Percentiles rank a stretch among this genome's conserved stretches.
Conservation (phyloP, 2,888 invertebrate species). For the Drosophila demipolita region DNA sequence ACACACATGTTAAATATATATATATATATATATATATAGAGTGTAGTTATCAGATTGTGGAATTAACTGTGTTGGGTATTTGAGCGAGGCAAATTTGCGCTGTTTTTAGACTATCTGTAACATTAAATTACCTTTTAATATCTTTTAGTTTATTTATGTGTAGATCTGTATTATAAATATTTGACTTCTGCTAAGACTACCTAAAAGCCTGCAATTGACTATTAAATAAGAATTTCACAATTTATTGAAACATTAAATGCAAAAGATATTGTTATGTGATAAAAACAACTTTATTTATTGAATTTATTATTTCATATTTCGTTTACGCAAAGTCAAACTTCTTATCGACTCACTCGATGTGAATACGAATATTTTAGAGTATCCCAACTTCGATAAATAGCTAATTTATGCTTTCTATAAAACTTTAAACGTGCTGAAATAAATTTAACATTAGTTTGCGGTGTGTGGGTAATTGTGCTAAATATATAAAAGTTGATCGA, state of each 20-base stretch:
- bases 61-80: constrained; percentile 31
- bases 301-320: background rate
- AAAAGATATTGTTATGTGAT: background rate
- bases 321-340: background rate
- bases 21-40: background rate
- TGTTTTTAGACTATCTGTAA: constrained; percentile 3
- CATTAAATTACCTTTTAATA: background rate
- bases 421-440: constrained; percentile 24
- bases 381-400: background rate
- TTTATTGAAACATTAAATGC: background rate
- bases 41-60: background rate
- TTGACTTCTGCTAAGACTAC: background rate
- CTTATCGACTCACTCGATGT: background rate
- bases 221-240: background rate
- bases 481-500: constrained; percentile 28
- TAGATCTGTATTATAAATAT: background rate
- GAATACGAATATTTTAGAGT: background rate
- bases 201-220: too few species aligned
- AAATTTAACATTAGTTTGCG: constrained; percentile 25
- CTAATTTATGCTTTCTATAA: background rate
- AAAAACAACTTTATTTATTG: background rate
- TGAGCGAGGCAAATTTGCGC: background rate
- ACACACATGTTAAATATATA: background rate
- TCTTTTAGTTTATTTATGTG: background rate
- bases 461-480: constrained; percentile 7